Base-by-base conservation (phyloP, 2,113 vertebrate species). In the Candoia aspera region DNA sequence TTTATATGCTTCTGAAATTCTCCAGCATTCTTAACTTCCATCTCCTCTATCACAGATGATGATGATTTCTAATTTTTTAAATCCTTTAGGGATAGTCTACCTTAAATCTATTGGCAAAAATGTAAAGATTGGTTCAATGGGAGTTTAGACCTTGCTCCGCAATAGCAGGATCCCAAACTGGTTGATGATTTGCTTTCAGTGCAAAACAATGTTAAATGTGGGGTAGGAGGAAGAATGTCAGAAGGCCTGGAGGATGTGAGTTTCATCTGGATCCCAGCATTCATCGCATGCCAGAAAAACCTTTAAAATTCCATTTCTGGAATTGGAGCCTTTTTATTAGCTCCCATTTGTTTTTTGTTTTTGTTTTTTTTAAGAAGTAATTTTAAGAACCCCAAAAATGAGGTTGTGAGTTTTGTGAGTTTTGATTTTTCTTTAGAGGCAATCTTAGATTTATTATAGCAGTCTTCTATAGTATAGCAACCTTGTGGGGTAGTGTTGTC, bases 1-100 rank as follows among this genome's bases (percentile, higher is more conserved):
- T 42, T 42, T 42, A 42, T 42, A 2, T 42, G 42, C 57, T 88
- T 58, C n/a, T 92, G 57, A 42, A 59, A 21, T 91, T 86, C 10
- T 91, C 64, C 54, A 91, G 62, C 88, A 33, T 90, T 90, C 88
- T 53, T 15, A 86, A 91, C 19, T 54, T 24, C 68, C 55, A 19
- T 33, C 46, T 23, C 33, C 84, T 73, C 29, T 9, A 17, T n/a
- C 2, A 79, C 19, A 42, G 21, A 79, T 9, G 68, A 57, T 23
- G 11, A 57, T 87, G 17, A 68, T 79, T 88, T 58, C 53, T 53
- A 73, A 23, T 13, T 3, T 37, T 88, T 60, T 42, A 17, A 8
- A 59, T 58, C 33, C 33, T 92, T 57, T 68, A 11, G 53, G 53
- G 60, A 29, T 68, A 46, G 33, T 8, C 10, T 91, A 57, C 60